Evolutionary conservation across 1,140 invertebrate species (phyloP).

Genomic region (Leptinotarsa lineolata): DNA sequence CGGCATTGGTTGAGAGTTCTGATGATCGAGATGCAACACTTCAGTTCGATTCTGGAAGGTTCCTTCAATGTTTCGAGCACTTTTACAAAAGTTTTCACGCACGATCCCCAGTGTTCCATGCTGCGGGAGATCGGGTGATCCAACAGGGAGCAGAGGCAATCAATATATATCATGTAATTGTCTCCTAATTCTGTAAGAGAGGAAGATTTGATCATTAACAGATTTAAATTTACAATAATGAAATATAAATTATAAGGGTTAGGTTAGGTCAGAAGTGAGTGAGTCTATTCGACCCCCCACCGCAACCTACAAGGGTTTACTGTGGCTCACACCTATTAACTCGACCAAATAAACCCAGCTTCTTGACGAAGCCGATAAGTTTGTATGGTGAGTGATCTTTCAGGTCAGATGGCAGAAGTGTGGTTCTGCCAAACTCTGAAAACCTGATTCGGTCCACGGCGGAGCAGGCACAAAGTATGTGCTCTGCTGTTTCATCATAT

Average conservation of each 20-base stretch:
- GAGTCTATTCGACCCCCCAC: too few species aligned
- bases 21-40: conserved; percentile 46
- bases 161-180: conserved; percentile 42
- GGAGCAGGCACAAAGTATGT: too few species aligned
- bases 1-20: conserved; percentile 47
- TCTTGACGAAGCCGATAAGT: too few species aligned
- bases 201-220: not conserved
- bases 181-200: conserved; percentile 38
- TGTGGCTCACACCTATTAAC: too few species aligned
- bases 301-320: too few species aligned
- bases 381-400: too few species aligned
- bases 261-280: not conserved
- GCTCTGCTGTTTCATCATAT: too few species aligned
- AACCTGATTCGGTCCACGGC: too few species aligned
- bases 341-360: too few species aligned
- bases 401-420: too few species aligned
- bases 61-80: conserved; percentile 39
- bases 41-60: conserved; percentile 36
- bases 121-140: conserved; percentile 45
- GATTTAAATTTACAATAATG: not conserved
- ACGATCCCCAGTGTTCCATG: conserved; percentile 35
- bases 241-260: not conserved
- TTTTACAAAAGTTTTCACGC: conserved; percentile 41
- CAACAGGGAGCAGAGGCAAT: conserved; percentile 46
- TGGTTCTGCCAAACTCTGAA: too few species aligned